Conservation (phyloP, 1,140 invertebrate species). For the Drosophila pallidifrons region DNA sequence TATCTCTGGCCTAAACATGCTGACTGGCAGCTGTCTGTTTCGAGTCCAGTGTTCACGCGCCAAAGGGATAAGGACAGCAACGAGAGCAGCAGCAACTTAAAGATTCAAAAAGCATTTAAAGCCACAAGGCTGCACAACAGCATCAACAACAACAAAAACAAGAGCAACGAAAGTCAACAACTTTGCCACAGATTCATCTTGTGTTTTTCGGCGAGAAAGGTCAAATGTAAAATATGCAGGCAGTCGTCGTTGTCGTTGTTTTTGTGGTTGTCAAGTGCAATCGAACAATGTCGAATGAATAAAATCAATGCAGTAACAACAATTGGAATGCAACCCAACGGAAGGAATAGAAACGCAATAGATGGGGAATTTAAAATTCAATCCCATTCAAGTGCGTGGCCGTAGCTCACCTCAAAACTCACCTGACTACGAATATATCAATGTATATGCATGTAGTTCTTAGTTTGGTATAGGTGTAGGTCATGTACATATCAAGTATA, state of each 20-base stretch:
- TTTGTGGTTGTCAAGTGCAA: slow-evolving; percentile 65
- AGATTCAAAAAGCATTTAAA: slow-evolving; percentile 44
- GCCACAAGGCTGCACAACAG: slow-evolving; percentile 6
- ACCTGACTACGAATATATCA: not conserved
- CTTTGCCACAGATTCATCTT: slow-evolving; percentile 14
- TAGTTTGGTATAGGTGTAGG: slow-evolving; percentile 56
- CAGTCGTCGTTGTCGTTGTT: slow-evolving; percentile 16
- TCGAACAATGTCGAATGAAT: slow-evolving; percentile 63
- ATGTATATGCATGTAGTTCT: slow-evolving; percentile 5
- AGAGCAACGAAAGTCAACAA: slow-evolving; percentile 36
- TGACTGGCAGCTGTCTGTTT: slow-evolving; percentile 1
- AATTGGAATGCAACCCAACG: slow-evolving; percentile 30
- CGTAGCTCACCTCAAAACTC: slow-evolving; percentile 34
- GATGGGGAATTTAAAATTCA: slow-evolving; percentile 63
- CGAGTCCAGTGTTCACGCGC: not conserved
- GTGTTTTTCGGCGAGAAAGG: slow-evolving; percentile 42
- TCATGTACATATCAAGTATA: slow-evolving; percentile 58
- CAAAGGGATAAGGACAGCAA: not conserved
- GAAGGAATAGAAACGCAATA: not conserved
- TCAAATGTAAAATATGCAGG: slow-evolving; percentile 72
- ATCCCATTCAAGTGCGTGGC: slow-evolving; percentile 62
- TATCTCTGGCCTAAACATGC: not conserved
- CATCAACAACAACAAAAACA: slow-evolving; percentile 16
- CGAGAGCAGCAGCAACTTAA: slow-evolving; percentile 11
- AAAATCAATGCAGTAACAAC: slow-evolving; percentile 54